Evolutionary conservation across 37 sponge, comb jelly and placozoan species (phyloP), one percentile per base, ranked within the genome.

Genomic region (Cladorhizidae sp.): DNA sequence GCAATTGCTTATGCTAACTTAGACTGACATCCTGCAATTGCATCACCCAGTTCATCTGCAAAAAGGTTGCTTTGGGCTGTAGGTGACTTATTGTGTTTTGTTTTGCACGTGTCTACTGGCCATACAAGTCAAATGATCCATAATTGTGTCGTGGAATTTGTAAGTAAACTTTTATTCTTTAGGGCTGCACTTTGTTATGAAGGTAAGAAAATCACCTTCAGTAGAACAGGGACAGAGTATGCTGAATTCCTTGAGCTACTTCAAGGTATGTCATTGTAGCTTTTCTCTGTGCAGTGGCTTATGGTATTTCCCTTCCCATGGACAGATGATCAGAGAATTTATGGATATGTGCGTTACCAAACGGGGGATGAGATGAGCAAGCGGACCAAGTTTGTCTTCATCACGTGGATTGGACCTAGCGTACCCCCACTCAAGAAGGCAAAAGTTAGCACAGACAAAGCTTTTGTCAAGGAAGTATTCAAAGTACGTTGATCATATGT

Each of bases 281-380:
- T 29, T 50, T 3, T 43, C 35, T 50, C 26, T 55, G 9, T 29
- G 1, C 26, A 39, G 1, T 45, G 5, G 5, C 9, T 45, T 45
- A 9, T 45, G 5, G 49, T 45, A 31, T 25, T 58, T 58, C 9
- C 50, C 29, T 42, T 63, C 14, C 20, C 40, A 42, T 35, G 63
- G 91, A 92, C 86, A 40, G 87, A 87, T 55, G 78, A 87, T 55
- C 74, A 92, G 42, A 65, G 95, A 33, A 69, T 64, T 1, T 95
- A 84, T 62, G 81, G 64, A 12, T 95, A 92, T 70, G 73, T 87
- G 31, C 86, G 91, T 0, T 88, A 88, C 61, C 87, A 87, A 74
- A 93, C 94, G 37, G 97, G 97, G 15, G 97, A 97, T 76, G 97
- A 97, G 61, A 97, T 97, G 97, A 92, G 92, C 72, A 69, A 86